Percentiles rank a stretch among this genome's conserved stretches.
phyloP scores from a whole-genome alignment of 1,140 invertebrate genomes.

The Drosophila mayri region DNA sequence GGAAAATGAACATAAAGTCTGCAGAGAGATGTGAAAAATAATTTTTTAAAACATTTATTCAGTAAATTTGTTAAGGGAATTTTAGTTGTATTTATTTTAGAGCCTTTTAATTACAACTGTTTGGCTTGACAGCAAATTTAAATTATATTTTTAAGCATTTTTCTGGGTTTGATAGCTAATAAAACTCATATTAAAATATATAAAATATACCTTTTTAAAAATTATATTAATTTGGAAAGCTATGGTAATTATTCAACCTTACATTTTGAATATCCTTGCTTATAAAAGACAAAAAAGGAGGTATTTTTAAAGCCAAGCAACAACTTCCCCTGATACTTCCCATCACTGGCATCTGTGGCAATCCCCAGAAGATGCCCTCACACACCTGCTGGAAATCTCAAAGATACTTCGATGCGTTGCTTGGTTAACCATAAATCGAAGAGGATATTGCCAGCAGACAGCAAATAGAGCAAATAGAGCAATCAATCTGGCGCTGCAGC shows the following conservation, averaged over 20 bases:
- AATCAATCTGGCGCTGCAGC: conserved; percentile 29
- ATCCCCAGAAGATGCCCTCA: background rate
- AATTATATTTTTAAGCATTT: too few species aligned
- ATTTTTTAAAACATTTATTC: background rate
- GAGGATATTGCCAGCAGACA: conserved; percentile 8
- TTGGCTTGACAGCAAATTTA: too few species aligned
- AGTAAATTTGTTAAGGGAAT: background rate
- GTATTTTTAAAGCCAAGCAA: background rate
- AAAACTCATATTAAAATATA: background rate
- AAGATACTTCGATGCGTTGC: background rate
- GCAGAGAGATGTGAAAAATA: too few species aligned
- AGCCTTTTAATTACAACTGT: background rate
- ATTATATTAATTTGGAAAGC: background rate
- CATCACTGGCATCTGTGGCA: background rate
- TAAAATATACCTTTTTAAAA: background rate
- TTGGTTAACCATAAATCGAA: conserved; percentile 14
- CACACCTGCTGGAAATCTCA: conserved; percentile 3
- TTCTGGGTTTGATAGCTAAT: too few species aligned
- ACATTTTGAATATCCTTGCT: background rate
- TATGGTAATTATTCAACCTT: background rate
- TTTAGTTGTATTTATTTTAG: background rate
- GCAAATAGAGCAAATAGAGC: conserved; percentile 53
- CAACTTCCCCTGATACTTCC: too few species aligned
- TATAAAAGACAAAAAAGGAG: background rate
- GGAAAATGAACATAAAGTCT: too few species aligned